A percentile compares a stretch with the other conserved stretches of the same genome.
phyloP scores from a whole-genome alignment of 2,113 vertebrate genomes.

The Lucifuga dentata region DNA sequence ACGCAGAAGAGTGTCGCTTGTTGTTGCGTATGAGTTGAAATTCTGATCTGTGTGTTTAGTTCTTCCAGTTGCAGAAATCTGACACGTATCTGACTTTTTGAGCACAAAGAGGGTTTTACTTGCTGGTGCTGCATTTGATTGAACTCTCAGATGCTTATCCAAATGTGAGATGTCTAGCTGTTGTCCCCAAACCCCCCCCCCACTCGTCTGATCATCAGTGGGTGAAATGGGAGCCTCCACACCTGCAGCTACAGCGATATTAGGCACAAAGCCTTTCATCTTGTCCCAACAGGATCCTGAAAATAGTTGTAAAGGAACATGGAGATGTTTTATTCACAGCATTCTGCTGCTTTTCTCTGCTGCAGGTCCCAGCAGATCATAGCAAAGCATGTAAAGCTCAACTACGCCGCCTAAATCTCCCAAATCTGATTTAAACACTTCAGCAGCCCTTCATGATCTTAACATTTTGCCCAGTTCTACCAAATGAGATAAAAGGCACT shows the following conservation, averaged over 20 bases:
- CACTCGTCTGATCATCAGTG: slow-evolving; percentile 65
- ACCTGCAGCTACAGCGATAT: slow-evolving; percentile 69
- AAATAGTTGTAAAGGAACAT: slow-evolving; percentile 46
- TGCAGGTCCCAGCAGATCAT: background rate
- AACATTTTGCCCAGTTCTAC: no score
- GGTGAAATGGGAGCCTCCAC: slow-evolving; percentile 75
- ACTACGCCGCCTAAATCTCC: background rate
- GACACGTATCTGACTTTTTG: slow-evolving; percentile 57
- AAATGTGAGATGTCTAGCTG: slow-evolving; percentile 68
- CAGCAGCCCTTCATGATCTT: no score
- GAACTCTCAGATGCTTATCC: slow-evolving; percentile 68
- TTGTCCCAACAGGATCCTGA: slow-evolving; percentile 69
- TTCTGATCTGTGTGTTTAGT: no score
- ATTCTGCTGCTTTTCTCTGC: slow-evolving; percentile 31
- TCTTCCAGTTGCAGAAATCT: no score
- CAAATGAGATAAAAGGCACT: no score
- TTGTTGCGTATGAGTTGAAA: no score
- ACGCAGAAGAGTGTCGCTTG: no score
- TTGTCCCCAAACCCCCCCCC: background rate
- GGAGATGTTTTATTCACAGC: slow-evolving; percentile 47
- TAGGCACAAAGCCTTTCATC: slow-evolving; percentile 66
- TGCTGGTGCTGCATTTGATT: slow-evolving; percentile 71
- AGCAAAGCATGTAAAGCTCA: slow-evolving; percentile 12
- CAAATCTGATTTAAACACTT: background rate
- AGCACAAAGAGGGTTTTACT: no score